These are phyloP conservation scores for Zophobas atratus DNA, from an alignment of 1,140 invertebrate species.

Conservation along the genomic window DNA sequence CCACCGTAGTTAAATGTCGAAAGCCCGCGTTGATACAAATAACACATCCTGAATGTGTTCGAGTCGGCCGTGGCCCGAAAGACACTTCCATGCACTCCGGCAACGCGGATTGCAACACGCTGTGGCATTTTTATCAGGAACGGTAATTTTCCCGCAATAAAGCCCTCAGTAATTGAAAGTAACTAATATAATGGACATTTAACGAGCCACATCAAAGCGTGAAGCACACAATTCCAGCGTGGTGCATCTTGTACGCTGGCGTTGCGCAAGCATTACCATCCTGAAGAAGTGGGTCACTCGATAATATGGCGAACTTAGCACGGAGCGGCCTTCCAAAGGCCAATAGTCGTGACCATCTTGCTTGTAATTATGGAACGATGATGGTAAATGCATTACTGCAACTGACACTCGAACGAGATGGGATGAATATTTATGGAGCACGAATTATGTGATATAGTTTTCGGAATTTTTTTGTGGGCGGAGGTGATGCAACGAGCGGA, in stretches of 20 bases:
- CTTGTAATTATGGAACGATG: constrained; percentile 25
- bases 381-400: constrained; percentile 21
- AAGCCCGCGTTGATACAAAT: neutral
- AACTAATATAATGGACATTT: constrained; percentile 36
- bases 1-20: neutral
- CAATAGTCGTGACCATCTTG: constrained; percentile 30
- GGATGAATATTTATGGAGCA: constrained; percentile 17
- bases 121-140: constrained; percentile 18
- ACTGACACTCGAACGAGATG: constrained; percentile 14
- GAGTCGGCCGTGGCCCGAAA: constrained; percentile 16
- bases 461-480: neutral
- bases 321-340: constrained; percentile 37
- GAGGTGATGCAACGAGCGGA: no score
- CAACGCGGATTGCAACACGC: constrained; percentile 1
- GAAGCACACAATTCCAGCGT: constrained; percentile 31
- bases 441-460: constrained; percentile 6
- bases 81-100: neutral
- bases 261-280: constrained; percentile 7
- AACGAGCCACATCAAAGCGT: constrained; percentile 34
- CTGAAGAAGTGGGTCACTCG: constrained; percentile 26
- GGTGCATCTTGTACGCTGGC: constrained; percentile 7
- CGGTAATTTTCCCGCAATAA: constrained; percentile 6
- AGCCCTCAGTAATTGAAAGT: constrained; percentile 16
- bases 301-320: constrained; percentile 8
- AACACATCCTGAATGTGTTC: neutral